Conservation (phyloP, 30 jellyfish, hydroid and myxozoan genomes). For the Aurelia sp. region DNA sequence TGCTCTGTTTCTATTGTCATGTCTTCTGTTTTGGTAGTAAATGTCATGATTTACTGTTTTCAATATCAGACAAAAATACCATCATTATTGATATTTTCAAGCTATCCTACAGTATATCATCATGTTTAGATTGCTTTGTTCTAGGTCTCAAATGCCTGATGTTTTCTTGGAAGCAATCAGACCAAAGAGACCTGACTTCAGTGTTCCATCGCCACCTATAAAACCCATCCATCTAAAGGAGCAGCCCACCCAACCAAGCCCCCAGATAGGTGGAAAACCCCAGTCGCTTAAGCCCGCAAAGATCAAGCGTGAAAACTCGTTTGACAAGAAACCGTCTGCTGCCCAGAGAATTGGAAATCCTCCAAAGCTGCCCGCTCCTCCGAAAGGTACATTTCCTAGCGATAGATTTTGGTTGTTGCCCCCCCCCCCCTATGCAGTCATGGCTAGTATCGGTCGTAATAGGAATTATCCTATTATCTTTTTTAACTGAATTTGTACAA, state of each 20-base stretch:
- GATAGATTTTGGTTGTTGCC: too few species aligned
- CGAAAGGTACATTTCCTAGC: constrained; percentile 19
- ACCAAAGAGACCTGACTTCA: constrained; percentile 54
- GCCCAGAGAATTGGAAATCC: constrained; percentile 31
- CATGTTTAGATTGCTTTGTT: constrained; percentile 11
- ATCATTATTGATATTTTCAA: too few species aligned
- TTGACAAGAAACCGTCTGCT: constrained; percentile 57
- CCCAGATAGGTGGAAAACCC: constrained; percentile 62
- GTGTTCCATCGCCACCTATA: constrained; percentile 45
- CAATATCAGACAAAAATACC: too few species aligned
- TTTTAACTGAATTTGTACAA: too few species aligned
- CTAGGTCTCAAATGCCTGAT: constrained; percentile 93
- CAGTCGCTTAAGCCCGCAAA: constrained; percentile 60
- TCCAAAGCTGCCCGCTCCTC: constrained; percentile 63
- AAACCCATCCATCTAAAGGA: constrained; percentile 9
- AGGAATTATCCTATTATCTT: too few species aligned
- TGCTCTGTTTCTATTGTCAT: too few species aligned
- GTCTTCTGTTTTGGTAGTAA: too few species aligned
- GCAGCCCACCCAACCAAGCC: constrained; percentile 47
- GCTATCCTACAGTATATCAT: not conserved
- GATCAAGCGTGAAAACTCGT: constrained; percentile 70
- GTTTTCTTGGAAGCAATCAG: constrained; percentile 80
- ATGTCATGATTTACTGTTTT: too few species aligned
- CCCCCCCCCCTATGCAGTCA: too few species aligned
- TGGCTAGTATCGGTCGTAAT: too few species aligned